These are phyloP conservation scores for Cirrhinus molitorella DNA, from an alignment of 2,797 vertebrate genomes.

Conservation along the genomic window DNA sequence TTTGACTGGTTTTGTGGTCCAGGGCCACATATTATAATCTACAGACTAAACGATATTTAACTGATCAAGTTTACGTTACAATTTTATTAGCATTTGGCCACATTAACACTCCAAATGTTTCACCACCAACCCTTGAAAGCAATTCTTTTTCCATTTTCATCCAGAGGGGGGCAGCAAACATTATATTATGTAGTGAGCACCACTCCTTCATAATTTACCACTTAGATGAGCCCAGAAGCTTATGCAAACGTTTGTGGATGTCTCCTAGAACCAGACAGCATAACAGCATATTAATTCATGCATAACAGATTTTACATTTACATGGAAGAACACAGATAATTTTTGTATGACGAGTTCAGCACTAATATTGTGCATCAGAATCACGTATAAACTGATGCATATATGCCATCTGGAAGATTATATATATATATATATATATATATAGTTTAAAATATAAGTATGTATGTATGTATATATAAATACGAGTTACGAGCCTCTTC, in stretches of 20 bases:
- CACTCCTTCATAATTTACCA: slow-evolving; percentile 6
- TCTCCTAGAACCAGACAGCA: slow-evolving; percentile 8
- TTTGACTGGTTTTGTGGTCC: no score
- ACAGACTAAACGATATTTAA: neutral
- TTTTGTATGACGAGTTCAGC: neutral
- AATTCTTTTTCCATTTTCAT: neutral
- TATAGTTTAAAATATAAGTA: no score
- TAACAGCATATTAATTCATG: neutral
- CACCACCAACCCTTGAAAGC: neutral
- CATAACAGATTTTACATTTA: neutral
- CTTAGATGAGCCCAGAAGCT: neutral
- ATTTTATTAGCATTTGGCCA: neutral
- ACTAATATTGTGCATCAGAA: neutral
- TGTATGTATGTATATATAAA: neutral
- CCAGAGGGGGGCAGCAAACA: slow-evolving; percentile 79
- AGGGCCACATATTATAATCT: neutral
- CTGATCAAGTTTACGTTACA: neutral
- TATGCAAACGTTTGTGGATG: slow-evolving; percentile 24
- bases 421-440: neutral
- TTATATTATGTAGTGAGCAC: slow-evolving; percentile 62
- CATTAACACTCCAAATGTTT: neutral
- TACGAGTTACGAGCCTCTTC: neutral
- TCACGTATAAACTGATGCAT: neutral
- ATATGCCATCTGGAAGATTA: neutral
- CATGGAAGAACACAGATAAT: neutral